Conservation (phyloP, 1,140 invertebrate genomes). For the Nebria ingens region DNA sequence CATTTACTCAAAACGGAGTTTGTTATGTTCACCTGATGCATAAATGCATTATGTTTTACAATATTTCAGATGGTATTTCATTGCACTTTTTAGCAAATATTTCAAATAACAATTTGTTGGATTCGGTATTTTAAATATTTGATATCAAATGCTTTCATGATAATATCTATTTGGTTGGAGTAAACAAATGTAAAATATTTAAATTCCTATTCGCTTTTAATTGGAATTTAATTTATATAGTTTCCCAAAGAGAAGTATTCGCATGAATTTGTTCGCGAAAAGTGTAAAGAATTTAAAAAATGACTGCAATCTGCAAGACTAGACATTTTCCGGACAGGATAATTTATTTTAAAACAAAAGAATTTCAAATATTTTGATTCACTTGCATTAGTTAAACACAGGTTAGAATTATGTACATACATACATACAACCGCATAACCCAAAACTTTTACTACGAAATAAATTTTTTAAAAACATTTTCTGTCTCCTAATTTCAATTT, state of each 20-base stretch:
- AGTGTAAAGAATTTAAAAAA: not conserved
- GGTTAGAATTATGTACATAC: not conserved
- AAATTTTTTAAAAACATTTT: too few relatives aligned
- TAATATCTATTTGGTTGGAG: too few relatives aligned
- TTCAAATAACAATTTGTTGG: too few relatives aligned
- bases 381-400: not conserved
- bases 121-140: too few relatives aligned
- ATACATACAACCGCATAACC: not conserved
- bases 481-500: too few relatives aligned
- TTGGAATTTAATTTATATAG: not conserved
- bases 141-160: too few relatives aligned
- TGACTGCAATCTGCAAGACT: not conserved
- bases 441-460: too few relatives aligned
- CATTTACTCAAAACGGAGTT: too few relatives aligned
- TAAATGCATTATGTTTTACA: too few relatives aligned
- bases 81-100: too few relatives aligned
- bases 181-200: conserved; percentile 1
- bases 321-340: not conserved
- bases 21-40: too few relatives aligned
- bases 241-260: not conserved
- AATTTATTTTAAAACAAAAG: not conserved
- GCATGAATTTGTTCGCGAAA: not conserved
- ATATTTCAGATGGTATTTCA: too few relatives aligned
- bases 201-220: not conserved
- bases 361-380: not conserved